phyloP scores from a whole-genome alignment of 2,797 vertebrate species.

The Muscicapa comitata region DNA sequence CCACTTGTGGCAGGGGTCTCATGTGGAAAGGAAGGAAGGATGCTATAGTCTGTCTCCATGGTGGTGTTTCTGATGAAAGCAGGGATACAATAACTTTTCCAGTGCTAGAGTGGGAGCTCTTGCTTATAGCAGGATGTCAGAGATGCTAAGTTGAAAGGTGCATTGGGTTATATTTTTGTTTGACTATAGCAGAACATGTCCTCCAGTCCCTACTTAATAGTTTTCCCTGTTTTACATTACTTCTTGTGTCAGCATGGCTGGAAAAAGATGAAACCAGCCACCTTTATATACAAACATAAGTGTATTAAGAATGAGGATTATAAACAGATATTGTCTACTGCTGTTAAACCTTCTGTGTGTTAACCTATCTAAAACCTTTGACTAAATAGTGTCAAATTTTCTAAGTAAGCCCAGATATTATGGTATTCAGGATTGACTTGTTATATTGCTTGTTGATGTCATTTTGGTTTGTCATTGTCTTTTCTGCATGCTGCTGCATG shows the following conservation, averaged over 20 bases:
- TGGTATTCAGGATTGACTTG: not conserved
- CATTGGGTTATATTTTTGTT: not conserved
- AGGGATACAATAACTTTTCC: not conserved
- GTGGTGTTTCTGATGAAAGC: not conserved
- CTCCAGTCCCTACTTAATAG: not conserved
- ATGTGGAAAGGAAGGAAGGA: not conserved
- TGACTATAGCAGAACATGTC: not conserved
- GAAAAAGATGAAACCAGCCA: conserved; percentile 29
- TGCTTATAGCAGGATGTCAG: not conserved
- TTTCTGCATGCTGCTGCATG: not conserved
- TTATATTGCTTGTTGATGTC: not conserved
- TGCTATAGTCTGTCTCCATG: not conserved
- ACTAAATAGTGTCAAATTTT: conserved; percentile 2
- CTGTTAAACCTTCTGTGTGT: not conserved
- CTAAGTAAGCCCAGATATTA: not conserved
- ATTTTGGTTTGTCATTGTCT: not conserved
- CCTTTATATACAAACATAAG: not conserved
- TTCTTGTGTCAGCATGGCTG: conserved; percentile 37
- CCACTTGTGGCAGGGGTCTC: not conserved
- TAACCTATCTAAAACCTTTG: conserved; percentile 39
- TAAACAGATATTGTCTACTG: conserved; percentile 29
- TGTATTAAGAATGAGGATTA: conserved; percentile 25
- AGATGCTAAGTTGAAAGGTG: not conserved
- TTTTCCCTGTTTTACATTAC: conserved; percentile 22
- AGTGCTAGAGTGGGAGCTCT: not conserved